Base-by-base conservation (phyloP, 2,888 invertebrate genomes). In the Pheosia gnoma region DNA sequence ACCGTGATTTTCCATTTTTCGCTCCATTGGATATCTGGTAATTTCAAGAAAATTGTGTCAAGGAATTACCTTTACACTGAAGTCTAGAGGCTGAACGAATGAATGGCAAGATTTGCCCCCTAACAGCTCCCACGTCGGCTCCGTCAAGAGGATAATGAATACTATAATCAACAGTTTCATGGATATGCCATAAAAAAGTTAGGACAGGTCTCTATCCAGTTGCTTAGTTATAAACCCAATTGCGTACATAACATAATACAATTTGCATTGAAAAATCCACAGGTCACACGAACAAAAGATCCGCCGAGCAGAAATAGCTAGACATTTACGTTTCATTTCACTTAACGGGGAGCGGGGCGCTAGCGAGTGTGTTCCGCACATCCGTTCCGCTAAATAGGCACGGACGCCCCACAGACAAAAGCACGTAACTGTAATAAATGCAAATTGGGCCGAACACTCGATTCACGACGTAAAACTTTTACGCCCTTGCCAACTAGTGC, bases 371-470 rank as follows among this genome's bases (percentile, higher is more conserved):
- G 70, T 70, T 68, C 55, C 74, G 68, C 67, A 69, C 74, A 78
- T 75, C 74, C 79, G 79, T 77, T 81, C 75, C 71, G 73, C 77
- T 79, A 82, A 86, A 85, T 81, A 82, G 77, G 72, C 71, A 72
- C 57, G 62, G 63, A 63, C 68, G 64, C 63, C 58, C 65, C 65
- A 60, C 77, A 78, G 77, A 81, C 82, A 81, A 80, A 78, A 83
- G 83, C 84, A 83, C 81, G 80, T 79, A 77, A 74, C 72, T 66
- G 82, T 84, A 87, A 88, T 88, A 84, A 85, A 89, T 89, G 88
- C 86, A 89, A 87, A 89, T 88, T 88, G 88, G 82, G 68, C 60
- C 59, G 70, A 68, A 72, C 80, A 78, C 81, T 81, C 82, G 77
- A 80, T 81, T 80, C 80, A 77, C 71, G 72, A 66, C 69, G 75